These are phyloP conservation scores for Epsilonema sp. DNA, from an alignment of 2,888 invertebrate genomes.

Conservation along the genomic window DNA sequence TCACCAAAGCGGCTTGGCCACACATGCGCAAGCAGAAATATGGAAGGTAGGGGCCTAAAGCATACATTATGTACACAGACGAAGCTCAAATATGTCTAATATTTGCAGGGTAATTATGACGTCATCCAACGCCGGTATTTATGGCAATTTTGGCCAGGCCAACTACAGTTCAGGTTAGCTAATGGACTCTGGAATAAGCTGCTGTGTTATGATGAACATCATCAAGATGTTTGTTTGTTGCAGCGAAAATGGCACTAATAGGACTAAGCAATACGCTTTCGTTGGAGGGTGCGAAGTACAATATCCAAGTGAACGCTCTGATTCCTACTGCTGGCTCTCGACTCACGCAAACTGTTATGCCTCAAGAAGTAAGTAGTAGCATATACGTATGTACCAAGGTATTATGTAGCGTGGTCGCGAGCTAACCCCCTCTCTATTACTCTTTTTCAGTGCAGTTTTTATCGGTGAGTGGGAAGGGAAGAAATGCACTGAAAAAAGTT, in stretches of 20 bases:
- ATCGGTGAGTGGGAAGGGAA: too few relatives aligned
- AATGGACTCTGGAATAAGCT: too few relatives aligned
- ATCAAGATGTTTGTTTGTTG: not conserved
- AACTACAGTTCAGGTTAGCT: conserved; percentile 50
- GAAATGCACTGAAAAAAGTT: too few relatives aligned
- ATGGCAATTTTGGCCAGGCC: conserved; percentile 84
- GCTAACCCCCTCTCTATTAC: too few relatives aligned
- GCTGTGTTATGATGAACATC: too few relatives aligned
- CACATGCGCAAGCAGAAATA: conserved; percentile 76
- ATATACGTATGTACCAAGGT: too few relatives aligned
- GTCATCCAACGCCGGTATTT: conserved; percentile 66
- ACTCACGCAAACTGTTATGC: conserved; percentile 25
- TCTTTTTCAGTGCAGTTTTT: too few relatives aligned
- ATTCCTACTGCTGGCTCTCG: conserved; percentile 47
- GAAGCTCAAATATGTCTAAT: too few relatives aligned
- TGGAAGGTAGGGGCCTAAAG: conserved; percentile 47
- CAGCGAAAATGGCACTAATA: conserved; percentile 75
- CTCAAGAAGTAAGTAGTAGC: too few relatives aligned
- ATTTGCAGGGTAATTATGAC: conserved; percentile 68
- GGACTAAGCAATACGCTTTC: conserved; percentile 75
- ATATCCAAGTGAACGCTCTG: conserved; percentile 74
- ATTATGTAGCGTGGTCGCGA: too few relatives aligned
- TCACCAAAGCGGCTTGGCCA: conserved; percentile 86
- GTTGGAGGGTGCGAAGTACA: conserved; percentile 71
- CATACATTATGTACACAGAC: too few relatives aligned